Evolutionary conservation across 64 coral and sea anemone genomes (phyloP), one percentile per base, ranked within the genome.

Genomic region (Hydrozoanthus tunicans): DNA sequence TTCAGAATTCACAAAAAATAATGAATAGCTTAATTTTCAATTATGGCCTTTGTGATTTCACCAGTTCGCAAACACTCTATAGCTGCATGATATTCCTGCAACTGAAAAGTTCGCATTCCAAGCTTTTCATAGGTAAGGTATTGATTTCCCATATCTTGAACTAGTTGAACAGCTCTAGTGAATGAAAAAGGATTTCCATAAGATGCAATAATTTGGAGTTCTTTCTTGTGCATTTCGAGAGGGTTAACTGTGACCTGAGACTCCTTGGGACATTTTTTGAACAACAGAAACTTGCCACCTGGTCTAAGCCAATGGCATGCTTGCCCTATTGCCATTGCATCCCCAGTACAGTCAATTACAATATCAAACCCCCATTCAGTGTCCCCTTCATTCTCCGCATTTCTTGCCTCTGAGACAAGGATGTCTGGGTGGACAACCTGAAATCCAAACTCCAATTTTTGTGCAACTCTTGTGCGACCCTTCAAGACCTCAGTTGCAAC

Each of bases 301-400:
- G 82, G 77, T 17, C 81, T 24, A 59, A 94, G 89, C 95, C 95
- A 96, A 68, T 77, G 90, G 17, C 91, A 73, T 25, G 92, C 92
- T 79, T 94, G 79, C 15, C 90, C 91, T 68, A 96, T 78, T 65
- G 83, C 81, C 43, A 53, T 65, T 5, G 92, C 66, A 75, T 68
- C 86, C n/a, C 81, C 89, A 53, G 89, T 91, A 62, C 92, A 93
- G 64, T 97, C 95, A 70, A 97, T 90, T 3, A 97, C 78, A 73
- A 94, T 84, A 77, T 97, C 95, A 94, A 97, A 97, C 6, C 95
- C 95, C 95, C 95, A 97, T 7, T 94, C 96, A 23, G 90, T 83
- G 51, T 98, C 96, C 11, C 90, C 79, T 13, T 94, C 93, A 81
- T 85, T 90, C 14, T 86, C 65, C 11, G 96, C 96, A 94, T 98